Evolutionary conservation across 2,888 invertebrate species (phyloP), one percentile per base, ranked within the genome.

Genomic region (Drosophila anceps): DNA sequence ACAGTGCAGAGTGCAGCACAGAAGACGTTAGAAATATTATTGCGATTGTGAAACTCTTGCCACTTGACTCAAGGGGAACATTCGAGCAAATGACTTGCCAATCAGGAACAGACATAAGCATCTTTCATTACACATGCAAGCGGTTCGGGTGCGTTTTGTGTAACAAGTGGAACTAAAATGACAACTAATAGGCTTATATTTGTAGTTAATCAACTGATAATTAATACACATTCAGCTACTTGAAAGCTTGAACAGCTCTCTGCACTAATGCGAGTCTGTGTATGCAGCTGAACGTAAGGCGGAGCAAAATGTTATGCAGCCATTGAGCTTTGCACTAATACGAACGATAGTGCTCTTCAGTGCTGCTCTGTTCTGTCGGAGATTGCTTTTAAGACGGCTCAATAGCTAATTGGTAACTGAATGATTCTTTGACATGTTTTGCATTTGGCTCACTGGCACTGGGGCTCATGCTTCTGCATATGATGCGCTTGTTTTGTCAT

Each of bases 331-430:
- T 2, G n/a, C 29, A 10, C 53, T 15, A 20, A 53, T 35, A 8
- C 33, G 35, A 33, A 35, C 24, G 53, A 15, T 20, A 24, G 35
- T 15, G 24, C 37, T 50, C 50, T 50, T 33, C 31, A 48, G 29
- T 15, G 29, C 29, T 18, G 8, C 18, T 15, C 15, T n/a, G 27
- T 4, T 27, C 46, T 27, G 29, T 1, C 31, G 1, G 35, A 18
- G 24, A 24, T n/a, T 27, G 35, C 29, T 18, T 37, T 27, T 5
- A 18, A 48, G 29, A 24, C 48, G 8, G 46, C 55, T 48, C 41
- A 20, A 58, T 54, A 60, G 18, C 67, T 76, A 76, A 75, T 72
- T 72, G 75, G 58, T 48, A 33, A 13, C 39, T 39, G 31, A 53
- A 39, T 18, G 24, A 20, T 24, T n/a, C 29, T 37, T 54, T 33